A percentile compares a stretch with the other conserved stretches of the same genome.
Conservation (phyloP, 2,888 invertebrate genomes). For the Ganaspis brasiliensis region DNA sequence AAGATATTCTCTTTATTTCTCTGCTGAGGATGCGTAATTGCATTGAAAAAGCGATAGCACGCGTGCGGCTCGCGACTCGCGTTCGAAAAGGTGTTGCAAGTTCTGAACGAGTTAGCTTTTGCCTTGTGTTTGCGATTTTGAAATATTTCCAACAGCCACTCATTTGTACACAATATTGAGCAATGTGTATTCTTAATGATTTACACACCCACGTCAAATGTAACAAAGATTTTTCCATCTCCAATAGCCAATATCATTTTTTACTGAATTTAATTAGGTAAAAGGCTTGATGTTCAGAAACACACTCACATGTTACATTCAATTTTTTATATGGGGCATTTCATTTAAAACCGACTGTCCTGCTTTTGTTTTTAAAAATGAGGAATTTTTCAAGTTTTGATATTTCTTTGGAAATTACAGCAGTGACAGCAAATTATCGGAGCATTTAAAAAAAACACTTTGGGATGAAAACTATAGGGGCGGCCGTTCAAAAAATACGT, state of each 20-base stretch:
- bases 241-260: constrained; percentile 6
- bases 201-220: constrained; percentile 28
- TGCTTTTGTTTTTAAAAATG: no score
- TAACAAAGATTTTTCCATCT: constrained; percentile 22
- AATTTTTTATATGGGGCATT: no score
- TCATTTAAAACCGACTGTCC: no score
- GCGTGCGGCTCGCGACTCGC: constrained; percentile 54
- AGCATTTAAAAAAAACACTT: no score
- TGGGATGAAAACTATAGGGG: no score
- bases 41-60: constrained; percentile 62
- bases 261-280: not conserved
- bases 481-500: no score
- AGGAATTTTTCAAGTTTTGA: no score
- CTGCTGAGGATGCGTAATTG: constrained; percentile 60
- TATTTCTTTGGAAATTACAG: no score
- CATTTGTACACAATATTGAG: constrained; percentile 14
- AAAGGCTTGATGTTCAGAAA: no score
- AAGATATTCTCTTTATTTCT: constrained; percentile 59
- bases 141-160: constrained; percentile 22
- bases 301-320: no score
- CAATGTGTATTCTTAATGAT: constrained; percentile 39
- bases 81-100: constrained; percentile 30
- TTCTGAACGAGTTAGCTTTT: constrained; percentile 14
- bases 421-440: no score
- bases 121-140: constrained; percentile 25